Base-by-base conservation (phyloP, 2,113 vertebrate genomes). In the Erythrocercus mccallii region DNA sequence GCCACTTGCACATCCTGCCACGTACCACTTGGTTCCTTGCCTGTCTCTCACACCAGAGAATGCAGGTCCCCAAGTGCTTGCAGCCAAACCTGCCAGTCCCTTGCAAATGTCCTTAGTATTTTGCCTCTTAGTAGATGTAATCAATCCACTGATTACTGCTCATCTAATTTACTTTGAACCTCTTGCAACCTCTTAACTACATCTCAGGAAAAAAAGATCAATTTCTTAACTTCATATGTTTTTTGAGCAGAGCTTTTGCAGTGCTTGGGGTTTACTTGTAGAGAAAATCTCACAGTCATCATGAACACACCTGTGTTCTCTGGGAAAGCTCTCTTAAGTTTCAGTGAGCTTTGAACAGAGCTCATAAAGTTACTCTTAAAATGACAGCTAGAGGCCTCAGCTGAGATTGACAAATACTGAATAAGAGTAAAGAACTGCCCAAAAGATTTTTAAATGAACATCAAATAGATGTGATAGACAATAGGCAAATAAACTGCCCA, bases 31-130 rank as follows among this genome's bases (percentile, higher is more conserved):
- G 33, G 25, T 66, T 38, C 42, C 74, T 56, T 11, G 0, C 11
- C 50, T 33, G 19, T 23, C 62, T 51, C n/a, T 64, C 19, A 45
- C 0, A 0, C 3, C 1, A 1, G 30, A 30, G 21, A 94, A 56
- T 2, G 12, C 25, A 58, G 37, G 45, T 62, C 84, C 33, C 58
- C 47, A 54, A 21, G 60, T 37, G 31, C 38, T 72, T 2, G 1
- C 57, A 64, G 65, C 5, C 42, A 65, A 81, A 62, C 51, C 30
- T 58, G 61, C 23, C 23, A 42, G 66, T 15, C 38, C 54, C 27
- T 65, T 85, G 47, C 38, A 86, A 60, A 79, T 24, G 21, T 51
- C 37, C 25, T 73, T 54, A 48, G 47, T 30, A 25, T 83, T 86
- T 73, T 66, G 6, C 54, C 53, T 81, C 56, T 28, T 50, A 40